These are phyloP conservation scores for Lerista edwardsae DNA, from an alignment of 2,797 vertebrate species.

Conservation along the genomic window DNA sequence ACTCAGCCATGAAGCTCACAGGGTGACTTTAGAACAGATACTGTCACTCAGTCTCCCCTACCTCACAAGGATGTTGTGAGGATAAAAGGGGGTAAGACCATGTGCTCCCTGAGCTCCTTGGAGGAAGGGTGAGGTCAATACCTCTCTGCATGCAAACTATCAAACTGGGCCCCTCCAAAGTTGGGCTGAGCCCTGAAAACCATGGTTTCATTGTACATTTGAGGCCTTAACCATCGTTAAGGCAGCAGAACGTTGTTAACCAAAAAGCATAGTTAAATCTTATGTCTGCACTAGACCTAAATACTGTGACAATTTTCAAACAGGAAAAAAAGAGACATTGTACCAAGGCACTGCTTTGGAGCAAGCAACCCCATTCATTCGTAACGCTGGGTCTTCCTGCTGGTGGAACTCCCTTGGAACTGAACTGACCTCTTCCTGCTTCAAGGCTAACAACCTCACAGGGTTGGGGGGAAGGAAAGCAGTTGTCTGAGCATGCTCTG, in stretches of 20 bases:
- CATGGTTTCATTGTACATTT: background rate
- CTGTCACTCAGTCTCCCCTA: no score
- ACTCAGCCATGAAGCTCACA: no score
- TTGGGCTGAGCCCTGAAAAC: background rate
- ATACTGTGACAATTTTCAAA: background rate
- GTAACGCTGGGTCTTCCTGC: background rate
- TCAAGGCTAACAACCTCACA: background rate
- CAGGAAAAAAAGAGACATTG: background rate
- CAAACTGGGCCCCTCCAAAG: background rate
- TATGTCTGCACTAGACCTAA: background rate
- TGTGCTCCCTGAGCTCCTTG: no score
- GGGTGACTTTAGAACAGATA: no score
- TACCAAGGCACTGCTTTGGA: background rate
- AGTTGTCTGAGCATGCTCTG: background rate
- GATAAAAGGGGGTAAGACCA: no score
- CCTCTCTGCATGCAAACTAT: background rate
- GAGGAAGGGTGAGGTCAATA: background rate
- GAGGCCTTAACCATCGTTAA: background rate
- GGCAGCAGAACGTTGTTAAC: background rate
- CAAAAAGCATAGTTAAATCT: background rate
- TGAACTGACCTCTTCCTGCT: background rate
- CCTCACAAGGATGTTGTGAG: no score
- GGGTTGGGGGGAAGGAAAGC: background rate
- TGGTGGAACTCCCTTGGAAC: background rate
- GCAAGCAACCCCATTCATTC: background rate